Percentiles rank a stretch among this genome's conserved stretches.
These are phyloP conservation scores for Rhynchomys soricoides DNA, from an alignment of 2,113 vertebrate genomes.

Conservation along the genomic window DNA sequence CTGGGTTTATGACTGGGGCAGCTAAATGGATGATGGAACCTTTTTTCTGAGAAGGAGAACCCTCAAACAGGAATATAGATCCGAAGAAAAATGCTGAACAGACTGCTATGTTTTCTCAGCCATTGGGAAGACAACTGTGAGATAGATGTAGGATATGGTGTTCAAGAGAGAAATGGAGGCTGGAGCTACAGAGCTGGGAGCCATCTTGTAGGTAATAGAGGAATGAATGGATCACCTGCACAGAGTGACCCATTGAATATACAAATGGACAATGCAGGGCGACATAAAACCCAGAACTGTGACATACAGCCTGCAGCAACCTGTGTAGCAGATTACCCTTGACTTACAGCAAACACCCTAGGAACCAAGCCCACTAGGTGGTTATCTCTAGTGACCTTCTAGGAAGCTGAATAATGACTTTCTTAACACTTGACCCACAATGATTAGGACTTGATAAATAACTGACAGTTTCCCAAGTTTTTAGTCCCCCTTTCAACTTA, in stretches of 20 bases:
- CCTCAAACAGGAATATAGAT: background rate
- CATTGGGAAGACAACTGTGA: background rate
- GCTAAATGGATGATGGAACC: background rate
- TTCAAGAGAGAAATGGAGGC: constrained; percentile 33
- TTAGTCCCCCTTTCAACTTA: background rate
- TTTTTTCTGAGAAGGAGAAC: constrained; percentile 20
- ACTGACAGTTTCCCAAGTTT: background rate
- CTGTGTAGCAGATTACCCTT: background rate
- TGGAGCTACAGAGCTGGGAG: background rate
- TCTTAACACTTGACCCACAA: background rate
- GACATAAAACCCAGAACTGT: background rate
- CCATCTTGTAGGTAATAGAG: background rate
- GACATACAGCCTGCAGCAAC: background rate
- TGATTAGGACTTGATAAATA: background rate
- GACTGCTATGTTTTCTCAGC: background rate
- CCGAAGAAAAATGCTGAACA: background rate
- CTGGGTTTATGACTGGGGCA: background rate
- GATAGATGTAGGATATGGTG: background rate
- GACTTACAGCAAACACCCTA: background rate
- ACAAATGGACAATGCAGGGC: background rate
- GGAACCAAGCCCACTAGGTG: background rate
- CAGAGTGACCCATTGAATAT: background rate
- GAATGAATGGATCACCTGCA: constrained; percentile 5
- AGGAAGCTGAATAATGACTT: constrained; percentile 20
- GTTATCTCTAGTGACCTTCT: background rate